Conservation (phyloP, 2,797 vertebrate species). For the Falco biarmicus region DNA sequence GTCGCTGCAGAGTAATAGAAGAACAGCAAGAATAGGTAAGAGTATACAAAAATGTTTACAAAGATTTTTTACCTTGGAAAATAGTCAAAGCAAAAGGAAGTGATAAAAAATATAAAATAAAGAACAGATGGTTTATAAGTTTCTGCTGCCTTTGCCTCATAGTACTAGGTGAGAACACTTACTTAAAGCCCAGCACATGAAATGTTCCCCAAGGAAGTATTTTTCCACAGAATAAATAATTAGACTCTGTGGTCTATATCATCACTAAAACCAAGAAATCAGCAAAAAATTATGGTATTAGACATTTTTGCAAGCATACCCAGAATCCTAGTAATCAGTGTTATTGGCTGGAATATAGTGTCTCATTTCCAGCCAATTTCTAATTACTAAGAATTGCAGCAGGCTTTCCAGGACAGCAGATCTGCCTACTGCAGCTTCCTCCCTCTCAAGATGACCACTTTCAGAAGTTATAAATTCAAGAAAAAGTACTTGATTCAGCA, state of each 20-base stretch:
- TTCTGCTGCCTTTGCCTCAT: not conserved
- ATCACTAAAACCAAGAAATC: not conserved
- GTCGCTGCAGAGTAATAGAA: not conserved
- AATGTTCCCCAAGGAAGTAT: not conserved
- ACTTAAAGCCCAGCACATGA: not conserved
- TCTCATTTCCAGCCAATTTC: slow-evolving; percentile 9
- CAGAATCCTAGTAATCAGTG: slow-evolving; percentile 6
- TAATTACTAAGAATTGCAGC: slow-evolving; percentile 3
- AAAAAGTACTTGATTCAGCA: slow-evolving; percentile 26
- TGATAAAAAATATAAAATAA: not conserved
- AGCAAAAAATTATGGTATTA: not conserved
- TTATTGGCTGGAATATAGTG: slow-evolving; percentile 8
- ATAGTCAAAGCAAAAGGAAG: not conserved
- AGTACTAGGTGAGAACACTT: not conserved
- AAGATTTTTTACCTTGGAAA: not conserved
- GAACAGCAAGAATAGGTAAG: not conserved
- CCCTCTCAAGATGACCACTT: not conserved
- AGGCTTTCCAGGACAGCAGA: slow-evolving; percentile 19
- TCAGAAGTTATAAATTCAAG: not conserved
- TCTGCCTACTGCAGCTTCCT: slow-evolving; percentile 5
- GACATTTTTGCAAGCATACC: slow-evolving; percentile 35
- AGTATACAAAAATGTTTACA: not conserved
- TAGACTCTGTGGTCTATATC: not conserved
- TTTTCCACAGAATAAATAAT: not conserved
- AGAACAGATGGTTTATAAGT: not conserved